Evolutionary conservation across 2,888 invertebrate genomes (phyloP).

Genomic region (Cosmopolites sordidus): DNA sequence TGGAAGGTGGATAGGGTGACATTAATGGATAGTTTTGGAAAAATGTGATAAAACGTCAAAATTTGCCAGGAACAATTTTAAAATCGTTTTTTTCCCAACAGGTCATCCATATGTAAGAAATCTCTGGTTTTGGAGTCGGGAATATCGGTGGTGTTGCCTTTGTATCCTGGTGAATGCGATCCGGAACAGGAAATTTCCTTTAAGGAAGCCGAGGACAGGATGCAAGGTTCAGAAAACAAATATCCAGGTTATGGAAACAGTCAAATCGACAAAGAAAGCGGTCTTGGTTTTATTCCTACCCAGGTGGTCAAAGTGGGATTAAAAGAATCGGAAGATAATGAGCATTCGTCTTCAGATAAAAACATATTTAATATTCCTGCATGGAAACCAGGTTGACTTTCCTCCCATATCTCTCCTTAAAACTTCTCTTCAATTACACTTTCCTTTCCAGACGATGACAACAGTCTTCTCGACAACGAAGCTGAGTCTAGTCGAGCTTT

Average conservation of each 20-base stretch:
- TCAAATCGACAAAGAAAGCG: conserved; percentile 17
- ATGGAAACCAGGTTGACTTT: conserved; percentile 48
- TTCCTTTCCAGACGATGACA: conserved; percentile 40
- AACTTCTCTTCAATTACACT: background rate
- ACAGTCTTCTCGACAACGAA: conserved; percentile 48
- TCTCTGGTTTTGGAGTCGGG: conserved; percentile 71
- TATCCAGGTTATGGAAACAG: conserved; percentile 11
- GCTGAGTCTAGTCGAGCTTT: conserved; percentile 59
- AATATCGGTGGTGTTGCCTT: conserved; percentile 64
- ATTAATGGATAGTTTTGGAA: conserved; percentile 79
- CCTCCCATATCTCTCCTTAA: background rate
- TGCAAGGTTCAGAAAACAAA: conserved; percentile 24
- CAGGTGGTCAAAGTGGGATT: conserved; percentile 46
- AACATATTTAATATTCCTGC: conserved; percentile 52
- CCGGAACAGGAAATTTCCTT: conserved; percentile 50
- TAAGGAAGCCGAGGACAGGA: conserved; percentile 22
- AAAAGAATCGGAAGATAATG: conserved; percentile 38
- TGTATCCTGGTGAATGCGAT: conserved; percentile 75
- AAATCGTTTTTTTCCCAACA: conserved; percentile 42
- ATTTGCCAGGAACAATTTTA: no score
- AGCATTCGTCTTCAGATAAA: conserved; percentile 40
- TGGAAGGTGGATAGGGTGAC: conserved; percentile 81
- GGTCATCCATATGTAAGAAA: conserved; percentile 75
- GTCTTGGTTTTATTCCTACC: conserved; percentile 42
- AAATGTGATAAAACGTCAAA: conserved; percentile 55